These are phyloP conservation scores for Heliocidaris tuberculata DNA, from an alignment of 35 echinoderm and acorn worm genomes.

Conservation along the genomic window DNA sequence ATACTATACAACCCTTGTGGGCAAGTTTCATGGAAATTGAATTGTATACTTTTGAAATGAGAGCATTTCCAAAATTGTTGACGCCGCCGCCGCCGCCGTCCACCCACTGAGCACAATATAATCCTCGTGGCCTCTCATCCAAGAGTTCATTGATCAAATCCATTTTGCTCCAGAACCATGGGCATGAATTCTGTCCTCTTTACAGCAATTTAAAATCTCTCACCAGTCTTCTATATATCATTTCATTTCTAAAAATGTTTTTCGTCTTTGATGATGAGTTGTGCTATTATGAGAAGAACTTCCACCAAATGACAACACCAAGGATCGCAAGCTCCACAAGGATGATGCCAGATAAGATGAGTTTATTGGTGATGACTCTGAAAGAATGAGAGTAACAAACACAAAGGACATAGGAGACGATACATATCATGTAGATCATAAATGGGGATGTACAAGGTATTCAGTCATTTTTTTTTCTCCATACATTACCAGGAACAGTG, in stretches of 20 bases:
- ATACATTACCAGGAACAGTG: neutral
- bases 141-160: no score
- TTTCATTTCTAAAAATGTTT: neutral
- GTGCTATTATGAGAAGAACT: slow-evolving; percentile 61
- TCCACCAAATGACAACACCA: slow-evolving; percentile 76
- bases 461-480: neutral
- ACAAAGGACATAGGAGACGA: neutral
- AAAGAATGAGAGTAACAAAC: neutral
- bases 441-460: neutral
- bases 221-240: neutral
- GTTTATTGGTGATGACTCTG: slow-evolving; percentile 93
- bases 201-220: no score
- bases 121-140: no score
- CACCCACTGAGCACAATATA: no score
- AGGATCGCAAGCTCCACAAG: slow-evolving; percentile 74
- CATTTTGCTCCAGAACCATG: no score
- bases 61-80: no score
- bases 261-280: neutral
- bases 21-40: no score
- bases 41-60: no score
- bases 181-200: no score
- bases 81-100: no score
- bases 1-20: no score
- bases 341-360: slow-evolving; percentile 80
- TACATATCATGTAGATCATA: neutral